Evolutionary conservation across 2,888 invertebrate species (phyloP).

Genomic region (Tiphia femorata): DNA sequence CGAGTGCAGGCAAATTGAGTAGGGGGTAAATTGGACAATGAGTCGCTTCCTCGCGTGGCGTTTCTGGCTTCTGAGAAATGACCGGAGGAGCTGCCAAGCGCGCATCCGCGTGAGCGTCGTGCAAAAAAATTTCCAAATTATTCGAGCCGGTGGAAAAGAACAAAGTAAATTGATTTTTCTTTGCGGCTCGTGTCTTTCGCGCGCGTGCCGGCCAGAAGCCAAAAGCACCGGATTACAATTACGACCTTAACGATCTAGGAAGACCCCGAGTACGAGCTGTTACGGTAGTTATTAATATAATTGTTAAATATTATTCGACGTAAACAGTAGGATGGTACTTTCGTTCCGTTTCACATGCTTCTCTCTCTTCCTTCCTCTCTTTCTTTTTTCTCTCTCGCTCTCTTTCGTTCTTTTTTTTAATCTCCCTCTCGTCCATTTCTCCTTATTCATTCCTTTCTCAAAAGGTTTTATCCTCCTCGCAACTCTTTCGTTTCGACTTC

Average conservation of each 20-base stretch:
- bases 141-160: no score
- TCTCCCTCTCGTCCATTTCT: neutral
- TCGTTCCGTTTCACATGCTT: slow-evolving; percentile 20
- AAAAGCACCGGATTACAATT: slow-evolving; percentile 40
- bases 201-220: slow-evolving; percentile 38
- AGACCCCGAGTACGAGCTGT: slow-evolving; percentile 38
- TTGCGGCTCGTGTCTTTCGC: neutral
- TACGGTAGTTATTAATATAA: slow-evolving; percentile 17
- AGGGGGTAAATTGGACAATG: slow-evolving; percentile 26
- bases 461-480: slow-evolving; percentile 11
- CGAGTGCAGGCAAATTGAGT: slow-evolving; percentile 43
- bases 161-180: neutral
- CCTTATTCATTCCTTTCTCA: neutral
- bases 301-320: slow-evolving; percentile 21
- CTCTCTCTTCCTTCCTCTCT: slow-evolving; percentile 3
- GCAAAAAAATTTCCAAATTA: no score
- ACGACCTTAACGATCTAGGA: slow-evolving; percentile 32
- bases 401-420: neutral
- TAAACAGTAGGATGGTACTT: slow-evolving; percentile 15
- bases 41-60: slow-evolving; percentile 38
- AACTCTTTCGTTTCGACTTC: slow-evolving; percentile 33
- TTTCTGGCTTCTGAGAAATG: slow-evolving; percentile 49
- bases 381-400: slow-evolving; percentile 6
- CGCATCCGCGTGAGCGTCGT: neutral
- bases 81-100: slow-evolving; percentile 9